Base-by-base conservation (phyloP, 2,797 vertebrate species). In the Sciaenops ocellatus region DNA sequence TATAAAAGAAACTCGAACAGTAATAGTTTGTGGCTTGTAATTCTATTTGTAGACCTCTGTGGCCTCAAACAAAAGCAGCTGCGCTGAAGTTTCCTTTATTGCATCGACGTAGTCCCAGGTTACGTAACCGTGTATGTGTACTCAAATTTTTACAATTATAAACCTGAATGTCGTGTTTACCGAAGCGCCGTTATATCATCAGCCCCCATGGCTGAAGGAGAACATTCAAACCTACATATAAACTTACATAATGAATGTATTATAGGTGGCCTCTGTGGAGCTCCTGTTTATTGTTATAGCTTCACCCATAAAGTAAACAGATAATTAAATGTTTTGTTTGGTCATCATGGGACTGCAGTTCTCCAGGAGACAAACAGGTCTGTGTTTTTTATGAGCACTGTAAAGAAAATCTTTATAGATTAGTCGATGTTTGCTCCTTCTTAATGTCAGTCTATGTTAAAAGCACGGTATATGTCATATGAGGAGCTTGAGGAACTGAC, bases 91-190 rank as follows among this genome's bases (percentile, higher is more conserved):
- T 69, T 77, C 73, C 50, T 46, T 77, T 79, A 72, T 67, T 24
- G 30, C 13, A 2, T 67, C 41, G 20, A 50, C 6, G 4, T 34
- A 46, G 51, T 44, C 78, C 55, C 6, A 34, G 24, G 60, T 85
- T 93, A 66, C n/a, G 34, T 86, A 89, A 91, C 66, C 73, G 17
- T 38, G 34, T 38, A 17, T 38, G 44, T 68, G 72, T 76, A 26
- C 71, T 65, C 18, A 1, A 59, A 77, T 75, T 73, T 64, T 59
- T 67, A 28, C 9, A 3, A 82, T 78, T 86, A 69, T 79, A 86
- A 90, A 90, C 59, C 77, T 67, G 24, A 57, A 73, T 52, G 64
- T 54, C 28, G 8, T 90, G 86, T 92, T 92, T 92, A 91, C 78
- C 13, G 59, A 87, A 74, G 73, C 73, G 38, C 54, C 72, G 56